These are phyloP conservation scores for Pandemis corylana DNA, from an alignment of 2,888 invertebrate species.

Conservation along the genomic window DNA sequence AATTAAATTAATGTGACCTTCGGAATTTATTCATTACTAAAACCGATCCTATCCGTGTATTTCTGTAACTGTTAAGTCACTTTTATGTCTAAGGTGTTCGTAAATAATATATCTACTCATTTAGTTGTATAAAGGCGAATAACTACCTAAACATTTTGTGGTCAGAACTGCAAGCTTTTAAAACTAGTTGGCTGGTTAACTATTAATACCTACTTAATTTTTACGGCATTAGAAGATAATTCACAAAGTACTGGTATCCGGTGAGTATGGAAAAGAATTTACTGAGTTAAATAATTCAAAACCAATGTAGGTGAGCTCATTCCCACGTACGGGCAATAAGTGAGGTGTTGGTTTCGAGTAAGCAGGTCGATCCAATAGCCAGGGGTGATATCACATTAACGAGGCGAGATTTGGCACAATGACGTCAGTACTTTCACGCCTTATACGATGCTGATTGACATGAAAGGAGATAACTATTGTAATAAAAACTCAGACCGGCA, in stretches of 20 bases:
- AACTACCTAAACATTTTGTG: neutral
- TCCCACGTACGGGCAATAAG: slow-evolving; percentile 34
- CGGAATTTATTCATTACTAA: too few species aligned
- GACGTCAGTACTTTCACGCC: slow-evolving; percentile 82
- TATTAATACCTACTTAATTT: neutral
- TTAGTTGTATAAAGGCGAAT: too few species aligned
- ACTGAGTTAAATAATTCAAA: slow-evolving; percentile 9
- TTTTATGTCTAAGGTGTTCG: too few species aligned
- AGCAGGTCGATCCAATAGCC: slow-evolving; percentile 56
- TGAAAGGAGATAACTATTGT: slow-evolving; percentile 80
- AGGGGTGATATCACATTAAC: slow-evolving; percentile 61
- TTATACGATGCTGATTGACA: slow-evolving; percentile 79
- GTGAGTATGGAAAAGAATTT: neutral
- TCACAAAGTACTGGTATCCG: neutral
- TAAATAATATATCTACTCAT: too few species aligned
- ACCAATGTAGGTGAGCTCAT: slow-evolving; percentile 38
- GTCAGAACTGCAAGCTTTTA: neutral
- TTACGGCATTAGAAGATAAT: neutral
- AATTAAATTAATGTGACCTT: too few species aligned
- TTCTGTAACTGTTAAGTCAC: too few species aligned
- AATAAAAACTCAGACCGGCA: slow-evolving; percentile 77
- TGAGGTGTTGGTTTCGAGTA: slow-evolving; percentile 24
- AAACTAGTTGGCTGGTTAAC: neutral
- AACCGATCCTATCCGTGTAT: neutral
- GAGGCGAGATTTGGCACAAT: slow-evolving; percentile 70